phyloP scores from a whole-genome alignment of 2,797 vertebrate genomes.

The Chiroxiphia lanceolata region DNA sequence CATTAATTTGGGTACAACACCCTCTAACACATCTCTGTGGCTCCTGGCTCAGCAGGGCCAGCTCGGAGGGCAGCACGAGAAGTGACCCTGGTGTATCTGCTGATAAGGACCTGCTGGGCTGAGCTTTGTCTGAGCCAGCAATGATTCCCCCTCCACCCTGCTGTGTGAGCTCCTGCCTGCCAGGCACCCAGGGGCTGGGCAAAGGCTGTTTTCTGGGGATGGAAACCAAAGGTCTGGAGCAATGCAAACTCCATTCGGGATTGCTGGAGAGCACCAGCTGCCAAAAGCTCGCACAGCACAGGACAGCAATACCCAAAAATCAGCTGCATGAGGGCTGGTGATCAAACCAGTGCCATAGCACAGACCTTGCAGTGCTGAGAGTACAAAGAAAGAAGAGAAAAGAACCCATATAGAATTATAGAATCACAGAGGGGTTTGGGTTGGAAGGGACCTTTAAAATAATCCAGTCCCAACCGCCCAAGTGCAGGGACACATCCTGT shows the following conservation, averaged over 20 bases:
- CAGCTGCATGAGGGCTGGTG: background rate
- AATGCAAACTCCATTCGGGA: background rate
- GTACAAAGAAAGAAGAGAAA: background rate
- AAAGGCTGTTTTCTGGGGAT: background rate
- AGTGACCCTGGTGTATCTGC: background rate
- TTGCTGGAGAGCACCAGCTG: background rate
- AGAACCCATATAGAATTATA: accelerated
- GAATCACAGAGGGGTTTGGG: background rate
- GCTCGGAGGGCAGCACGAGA: accelerated
- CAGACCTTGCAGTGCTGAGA: background rate
- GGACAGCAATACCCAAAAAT: background rate
- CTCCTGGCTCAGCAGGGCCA: background rate
- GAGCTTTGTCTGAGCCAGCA: background rate
- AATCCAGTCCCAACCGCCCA: accelerated
- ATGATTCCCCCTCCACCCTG: accelerated
- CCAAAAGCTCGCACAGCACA: background rate
- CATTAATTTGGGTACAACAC: background rate
- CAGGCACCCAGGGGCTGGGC: background rate
- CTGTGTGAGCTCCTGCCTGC: background rate
- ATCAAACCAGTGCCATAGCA: background rate
- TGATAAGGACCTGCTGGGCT: background rate
- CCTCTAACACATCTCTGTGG: background rate
- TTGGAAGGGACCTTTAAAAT: background rate
- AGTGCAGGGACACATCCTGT: background rate
- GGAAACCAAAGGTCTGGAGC: background rate